Evolutionary conservation across 2,797 vertebrate genomes (phyloP).

Genomic region (Neomorphus geoffroyi): DNA sequence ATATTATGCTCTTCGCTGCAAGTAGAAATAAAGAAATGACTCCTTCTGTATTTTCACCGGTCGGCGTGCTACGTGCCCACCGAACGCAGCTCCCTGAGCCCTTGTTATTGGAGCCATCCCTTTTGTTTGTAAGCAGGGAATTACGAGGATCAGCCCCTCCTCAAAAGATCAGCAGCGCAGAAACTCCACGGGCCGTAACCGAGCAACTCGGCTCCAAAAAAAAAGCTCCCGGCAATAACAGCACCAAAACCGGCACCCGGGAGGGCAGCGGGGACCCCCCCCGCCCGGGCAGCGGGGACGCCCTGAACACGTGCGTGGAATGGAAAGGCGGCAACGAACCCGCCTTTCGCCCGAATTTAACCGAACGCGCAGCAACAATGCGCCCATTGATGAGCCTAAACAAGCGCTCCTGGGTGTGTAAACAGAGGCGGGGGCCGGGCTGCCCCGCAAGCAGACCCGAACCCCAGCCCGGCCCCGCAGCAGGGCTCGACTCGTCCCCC

Average conservation of each 20-base stretch:
- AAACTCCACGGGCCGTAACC: neutral
- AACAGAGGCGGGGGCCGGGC: neutral
- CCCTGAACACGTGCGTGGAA: neutral
- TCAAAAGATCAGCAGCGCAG: neutral
- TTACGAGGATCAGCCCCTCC: neutral
- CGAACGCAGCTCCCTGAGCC: neutral
- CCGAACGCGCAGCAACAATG: neutral
- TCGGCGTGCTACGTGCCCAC: neutral
- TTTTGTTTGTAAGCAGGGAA: conserved; percentile 12
- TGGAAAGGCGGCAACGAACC: neutral
- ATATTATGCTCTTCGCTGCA: conserved; percentile 13
- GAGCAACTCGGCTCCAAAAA: neutral
- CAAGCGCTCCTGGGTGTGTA: neutral
- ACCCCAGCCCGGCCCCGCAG: no score
- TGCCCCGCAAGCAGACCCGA: neutral
- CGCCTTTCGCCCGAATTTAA: neutral
- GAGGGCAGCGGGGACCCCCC: neutral
- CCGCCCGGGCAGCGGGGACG: no score
- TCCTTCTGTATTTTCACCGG: neutral
- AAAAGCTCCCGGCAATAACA: no score
- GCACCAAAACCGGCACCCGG: no score
- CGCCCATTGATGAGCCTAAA: neutral
- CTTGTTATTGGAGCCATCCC: neutral
- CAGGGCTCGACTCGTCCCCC: no score
- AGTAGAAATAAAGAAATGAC: neutral